Percentiles rank a stretch among this genome's conserved stretches.
phyloP scores from a whole-genome alignment of 2,888 invertebrate species.

The Germaria angustata region DNA sequence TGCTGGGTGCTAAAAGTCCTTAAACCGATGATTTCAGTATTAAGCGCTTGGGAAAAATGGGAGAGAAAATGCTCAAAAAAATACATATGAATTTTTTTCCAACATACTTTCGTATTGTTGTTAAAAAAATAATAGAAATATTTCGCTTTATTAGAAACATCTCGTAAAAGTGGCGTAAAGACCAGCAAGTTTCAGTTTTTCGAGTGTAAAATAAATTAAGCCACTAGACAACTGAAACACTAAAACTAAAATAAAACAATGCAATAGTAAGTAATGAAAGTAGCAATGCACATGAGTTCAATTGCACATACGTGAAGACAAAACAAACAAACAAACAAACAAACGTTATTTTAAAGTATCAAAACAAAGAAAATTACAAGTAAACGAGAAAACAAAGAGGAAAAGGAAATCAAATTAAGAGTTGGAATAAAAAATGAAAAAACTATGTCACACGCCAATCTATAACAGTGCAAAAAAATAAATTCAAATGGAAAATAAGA shows the following conservation, averaged over 20 bases:
- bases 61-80: too few relatives aligned
- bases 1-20: too few relatives aligned
- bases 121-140: too few relatives aligned
- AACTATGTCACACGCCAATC: conserved; percentile 70
- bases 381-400: conserved; percentile 33
- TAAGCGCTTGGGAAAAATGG: too few relatives aligned
- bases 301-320: not conserved
- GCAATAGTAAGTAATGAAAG: conserved; percentile 47
- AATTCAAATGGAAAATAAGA: conserved; percentile 41
- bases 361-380: conserved; percentile 35
- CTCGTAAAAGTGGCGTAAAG: too few relatives aligned
- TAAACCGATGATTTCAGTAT: too few relatives aligned
- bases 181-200: too few relatives aligned
- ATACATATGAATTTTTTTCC: too few relatives aligned
- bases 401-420: conserved; percentile 59
- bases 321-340: not conserved
- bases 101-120: too few relatives aligned
- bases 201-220: conserved; percentile 42
- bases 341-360: not conserved
- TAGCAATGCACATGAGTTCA: conserved; percentile 36
- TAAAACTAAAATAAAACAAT: not conserved
- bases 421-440: conserved; percentile 33
- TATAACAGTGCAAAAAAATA: conserved; percentile 34
- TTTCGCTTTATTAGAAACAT: too few relatives aligned
- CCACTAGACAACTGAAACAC: conserved; percentile 12